These are phyloP conservation scores for Eurois occulta DNA, from an alignment of 2,888 invertebrate genomes.

Conservation along the genomic window DNA sequence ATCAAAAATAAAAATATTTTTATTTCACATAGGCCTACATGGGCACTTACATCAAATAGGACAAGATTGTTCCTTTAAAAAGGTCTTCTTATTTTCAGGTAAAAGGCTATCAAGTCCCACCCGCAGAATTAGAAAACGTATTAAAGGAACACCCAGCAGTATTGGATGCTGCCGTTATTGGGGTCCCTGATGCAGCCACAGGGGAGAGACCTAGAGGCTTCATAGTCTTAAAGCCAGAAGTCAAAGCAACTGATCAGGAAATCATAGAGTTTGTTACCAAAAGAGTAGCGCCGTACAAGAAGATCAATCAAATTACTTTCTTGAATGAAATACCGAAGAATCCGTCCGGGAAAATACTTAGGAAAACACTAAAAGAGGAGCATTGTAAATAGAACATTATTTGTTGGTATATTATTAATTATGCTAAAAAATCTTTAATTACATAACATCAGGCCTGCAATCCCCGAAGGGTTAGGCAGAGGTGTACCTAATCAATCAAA, in stretches of 20 bases:
- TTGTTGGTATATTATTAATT: neutral
- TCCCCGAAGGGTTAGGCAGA: no score
- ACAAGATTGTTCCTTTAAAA: neutral
- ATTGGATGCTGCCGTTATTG: slow-evolving; percentile 95
- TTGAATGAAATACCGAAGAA: slow-evolving; percentile 94
- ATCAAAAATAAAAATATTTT: no score
- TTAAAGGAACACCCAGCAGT: slow-evolving; percentile 93
- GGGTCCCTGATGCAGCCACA: slow-evolving; percentile 91
- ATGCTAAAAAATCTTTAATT: neutral
- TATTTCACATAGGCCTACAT: no score
- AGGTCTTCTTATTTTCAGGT: slow-evolving; percentile 80
- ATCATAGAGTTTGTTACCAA: slow-evolving; percentile 91
- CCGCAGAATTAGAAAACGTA: slow-evolving; percentile 95
- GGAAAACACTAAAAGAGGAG: slow-evolving; percentile 89
- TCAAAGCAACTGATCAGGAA: slow-evolving; percentile 86
- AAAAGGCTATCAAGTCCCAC: slow-evolving; percentile 94
- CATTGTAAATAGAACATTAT: slow-evolving; percentile 55
- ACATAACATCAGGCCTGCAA: no score
- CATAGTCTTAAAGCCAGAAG: slow-evolving; percentile 90
- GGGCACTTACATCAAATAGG: no score
- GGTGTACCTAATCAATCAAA: no score
- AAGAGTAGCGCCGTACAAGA: slow-evolving; percentile 94
- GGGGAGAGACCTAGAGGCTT: slow-evolving; percentile 95
- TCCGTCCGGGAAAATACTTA: slow-evolving; percentile 94
- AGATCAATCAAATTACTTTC: slow-evolving; percentile 92